phyloP scores from a whole-genome alignment of 2,113 vertebrate species.

The Cochlearius cochlearius region DNA sequence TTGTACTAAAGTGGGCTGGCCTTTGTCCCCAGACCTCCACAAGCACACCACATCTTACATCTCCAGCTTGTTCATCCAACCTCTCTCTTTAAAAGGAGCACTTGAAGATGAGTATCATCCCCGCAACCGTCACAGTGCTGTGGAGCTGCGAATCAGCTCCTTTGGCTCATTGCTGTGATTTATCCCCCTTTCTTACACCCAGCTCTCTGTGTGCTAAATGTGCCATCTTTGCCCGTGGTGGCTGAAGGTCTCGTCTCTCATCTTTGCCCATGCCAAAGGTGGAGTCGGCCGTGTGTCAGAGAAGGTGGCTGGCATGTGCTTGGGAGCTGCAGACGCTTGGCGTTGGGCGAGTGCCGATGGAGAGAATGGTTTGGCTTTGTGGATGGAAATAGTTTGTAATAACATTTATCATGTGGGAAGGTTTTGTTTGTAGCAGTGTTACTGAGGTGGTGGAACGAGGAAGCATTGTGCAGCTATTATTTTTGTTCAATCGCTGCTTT shows the following conservation, averaged over 20 bases:
- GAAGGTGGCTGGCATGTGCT: neutral
- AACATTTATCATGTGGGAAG: neutral
- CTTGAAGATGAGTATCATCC: neutral
- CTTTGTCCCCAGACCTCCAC: neutral
- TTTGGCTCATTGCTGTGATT: neutral
- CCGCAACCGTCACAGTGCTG: neutral
- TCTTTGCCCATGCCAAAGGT: neutral
- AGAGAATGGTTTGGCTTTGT: conserved; percentile 11
- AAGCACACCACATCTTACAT: neutral
- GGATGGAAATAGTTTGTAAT: conserved; percentile 30
- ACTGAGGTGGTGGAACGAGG: neutral
- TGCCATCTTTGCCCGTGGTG: neutral
- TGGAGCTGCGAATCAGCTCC: neutral
- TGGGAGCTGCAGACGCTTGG: neutral
- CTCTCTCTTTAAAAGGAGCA: neutral
- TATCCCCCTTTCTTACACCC: neutral
- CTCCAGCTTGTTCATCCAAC: neutral
- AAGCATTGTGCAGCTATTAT: neutral
- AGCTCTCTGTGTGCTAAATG: neutral
- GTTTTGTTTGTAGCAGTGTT: conserved; percentile 1
- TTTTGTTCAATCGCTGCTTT: neutral
- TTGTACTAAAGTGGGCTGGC: neutral
- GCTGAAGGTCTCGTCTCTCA: neutral
- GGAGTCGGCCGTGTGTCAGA: neutral
- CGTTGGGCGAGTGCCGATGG: neutral